Evolutionary conservation across 2,797 vertebrate genomes (phyloP), one percentile per base, ranked within the genome.

Genomic region (Spheniscus humboldti): DNA sequence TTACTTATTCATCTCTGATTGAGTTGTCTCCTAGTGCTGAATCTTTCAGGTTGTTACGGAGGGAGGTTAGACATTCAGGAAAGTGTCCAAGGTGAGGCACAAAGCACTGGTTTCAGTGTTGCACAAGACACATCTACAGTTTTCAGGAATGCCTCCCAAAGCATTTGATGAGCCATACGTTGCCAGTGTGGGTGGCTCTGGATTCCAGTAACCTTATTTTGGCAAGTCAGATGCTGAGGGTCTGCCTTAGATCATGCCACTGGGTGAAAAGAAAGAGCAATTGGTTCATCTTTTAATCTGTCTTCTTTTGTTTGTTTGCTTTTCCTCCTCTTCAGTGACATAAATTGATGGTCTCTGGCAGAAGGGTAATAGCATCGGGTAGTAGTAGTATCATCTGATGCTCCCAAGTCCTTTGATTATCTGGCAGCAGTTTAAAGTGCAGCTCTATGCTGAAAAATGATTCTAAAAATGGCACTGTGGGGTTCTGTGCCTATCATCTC

Each of bases 261-360:
- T 39, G 52, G 19, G 86, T 86, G 91, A 91, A 91, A 94, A 88
- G 76, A 88, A 52, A 88, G 45, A 77, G 35, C 59, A 90, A 90
- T 59, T 53, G 3, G 11, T 95, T 96, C 48, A 78, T 82, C 27
- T 79, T 93, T 93, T 83, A 3, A 75, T 81, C 56, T 79, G 16
- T 14, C 20, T 52, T 64, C 39, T 86, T 83, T 75, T 68, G 25
- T 76, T 94, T 94, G n/a, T 60, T 94, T 95, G 43, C 12, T 67
- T 95, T 88, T 94, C 30, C 17, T 78, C 14, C 41, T 60, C 48
- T 80, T 88, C 57, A 27, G 57, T 83, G 84, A 41, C 76, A 91
- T 47, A 78, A 89, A 86, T 63, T 83, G 66, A 92, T 55, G 20
- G 22, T 93, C 30, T 95, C 52, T 80, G 59, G 45, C 48, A 80